Evolutionary conservation across 2,113 vertebrate genomes (phyloP).

Genomic region (rabbit (Oryctolagus cuniculus)): DNA sequence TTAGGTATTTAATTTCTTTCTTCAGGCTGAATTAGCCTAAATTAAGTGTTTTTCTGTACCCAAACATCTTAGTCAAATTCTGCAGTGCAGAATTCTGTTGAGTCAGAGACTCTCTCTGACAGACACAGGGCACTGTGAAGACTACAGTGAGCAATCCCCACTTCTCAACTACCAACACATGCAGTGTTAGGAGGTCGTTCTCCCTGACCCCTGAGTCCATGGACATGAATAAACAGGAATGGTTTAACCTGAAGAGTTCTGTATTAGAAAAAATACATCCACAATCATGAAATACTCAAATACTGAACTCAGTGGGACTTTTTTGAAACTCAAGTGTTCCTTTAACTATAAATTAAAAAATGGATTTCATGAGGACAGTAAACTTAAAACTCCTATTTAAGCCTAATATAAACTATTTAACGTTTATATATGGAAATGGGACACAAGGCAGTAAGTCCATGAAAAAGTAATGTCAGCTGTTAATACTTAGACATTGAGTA

Average conservation of each 20-base stretch:
- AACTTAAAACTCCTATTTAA: neutral
- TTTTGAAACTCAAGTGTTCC: neutral
- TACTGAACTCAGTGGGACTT: too few species aligned
- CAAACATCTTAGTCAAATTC: neutral
- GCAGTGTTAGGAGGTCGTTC: too few species aligned
- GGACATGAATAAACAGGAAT: neutral
- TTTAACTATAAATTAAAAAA: neutral
- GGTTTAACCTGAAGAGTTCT: neutral
- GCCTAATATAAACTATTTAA: neutral
- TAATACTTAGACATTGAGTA: neutral
- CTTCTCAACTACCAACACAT: neutral
- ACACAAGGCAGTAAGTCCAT: neutral
- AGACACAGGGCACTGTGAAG: neutral
- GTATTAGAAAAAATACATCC: neutral
- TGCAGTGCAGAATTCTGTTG: neutral
- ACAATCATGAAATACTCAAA: neutral
- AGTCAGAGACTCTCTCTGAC: neutral
- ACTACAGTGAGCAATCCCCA: neutral
- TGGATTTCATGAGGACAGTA: neutral
- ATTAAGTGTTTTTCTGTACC: neutral
- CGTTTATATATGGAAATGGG: neutral
- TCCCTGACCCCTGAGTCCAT: neutral
- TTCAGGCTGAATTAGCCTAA: neutral
- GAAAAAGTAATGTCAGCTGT: neutral
- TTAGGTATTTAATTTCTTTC: neutral